Evolutionary conservation across 2,797 vertebrate genomes (phyloP), one percentile per base, ranked within the genome.

Genomic region (Hippocampus kuda): DNA sequence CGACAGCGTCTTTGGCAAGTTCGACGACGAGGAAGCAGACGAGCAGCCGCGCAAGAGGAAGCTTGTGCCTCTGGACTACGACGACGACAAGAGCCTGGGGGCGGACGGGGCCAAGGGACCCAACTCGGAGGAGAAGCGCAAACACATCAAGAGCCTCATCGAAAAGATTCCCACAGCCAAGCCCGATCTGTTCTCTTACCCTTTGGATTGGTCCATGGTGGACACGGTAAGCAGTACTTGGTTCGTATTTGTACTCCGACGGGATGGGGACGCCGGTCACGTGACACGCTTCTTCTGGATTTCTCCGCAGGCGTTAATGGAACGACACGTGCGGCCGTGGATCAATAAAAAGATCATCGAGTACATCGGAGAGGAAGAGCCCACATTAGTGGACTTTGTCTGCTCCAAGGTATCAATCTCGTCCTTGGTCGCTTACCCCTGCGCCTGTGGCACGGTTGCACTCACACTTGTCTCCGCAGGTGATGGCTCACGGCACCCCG

Each of bases 291-390:
- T 15, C 20, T 38, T n/a, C 16, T 30, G 16, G 20, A 26, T 46
- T 12, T 60, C 42, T 54, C 77, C 68, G 18, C 68, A 99, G 96
- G 94, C 93, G 6, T 77, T 99, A 80, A 99, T 99, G 97, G 97
- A 99, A 69, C 92, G 94, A 67, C 92, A 95, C 59, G 97, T 99
- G 84, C 93, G 96, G 70, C 97, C 97, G 0, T 99, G 97, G 97
- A 99, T 99, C 88, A 99, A 99, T 87, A 99, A 98, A 87, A 99
- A 99, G 90, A 99, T 99, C 71, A 98, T 99, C 48, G 97, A 99
- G 86, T 99, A 99, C 86, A 99, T 99, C 41, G 97, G 97, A 68
- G 97, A 99, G 90, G 97, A 99, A 80, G 97, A 99, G 89, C 86
- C 97, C 20, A 98, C 97, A 0, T 79, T 99, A 86, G 97, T 99